A percentile compares a stretch with the other conserved stretches of the same genome.
These are phyloP conservation scores for Oryzias celebensis DNA, from an alignment of 2,113 vertebrate species.

Conservation along the genomic window DNA sequence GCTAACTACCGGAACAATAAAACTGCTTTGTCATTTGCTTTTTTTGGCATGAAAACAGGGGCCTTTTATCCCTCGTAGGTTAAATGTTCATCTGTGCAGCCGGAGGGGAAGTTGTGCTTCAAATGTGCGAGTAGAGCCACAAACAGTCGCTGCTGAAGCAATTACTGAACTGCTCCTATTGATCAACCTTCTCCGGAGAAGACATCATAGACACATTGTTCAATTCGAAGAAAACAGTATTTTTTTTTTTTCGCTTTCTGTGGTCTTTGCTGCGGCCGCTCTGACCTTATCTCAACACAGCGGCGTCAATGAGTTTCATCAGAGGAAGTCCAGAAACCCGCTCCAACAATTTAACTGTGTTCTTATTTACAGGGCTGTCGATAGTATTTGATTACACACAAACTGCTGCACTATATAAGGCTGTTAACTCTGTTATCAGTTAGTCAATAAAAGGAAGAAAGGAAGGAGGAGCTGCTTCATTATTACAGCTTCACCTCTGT, in stretches of 20 bases:
- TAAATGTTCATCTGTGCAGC: constrained; percentile 44
- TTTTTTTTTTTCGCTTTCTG: constrained; percentile 1
- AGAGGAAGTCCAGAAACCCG: not conserved
- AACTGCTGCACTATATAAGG: constrained; percentile 41
- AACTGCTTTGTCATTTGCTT: constrained; percentile 62
- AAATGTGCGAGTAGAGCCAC: constrained; percentile 22
- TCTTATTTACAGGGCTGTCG: constrained; percentile 27
- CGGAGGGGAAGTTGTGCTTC: constrained; percentile 10
- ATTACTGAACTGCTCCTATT: constrained; percentile 30
- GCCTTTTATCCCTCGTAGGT: constrained; percentile 30
- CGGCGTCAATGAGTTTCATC: constrained; percentile 4
- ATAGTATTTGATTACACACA: constrained; percentile 34
- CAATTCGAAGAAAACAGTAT: not conserved
- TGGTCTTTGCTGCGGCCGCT: not conserved
- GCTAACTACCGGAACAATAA: constrained; percentile 54
- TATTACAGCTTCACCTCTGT: constrained; percentile 13
- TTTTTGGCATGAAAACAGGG: constrained; percentile 44
- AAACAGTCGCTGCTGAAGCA: constrained; percentile 32
- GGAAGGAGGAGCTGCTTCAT: not conserved
- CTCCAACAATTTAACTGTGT: constrained; percentile 17
- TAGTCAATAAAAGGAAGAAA: constrained; percentile 19
- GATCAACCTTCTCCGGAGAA: constrained; percentile 18
- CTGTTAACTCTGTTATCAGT: constrained; percentile 49
- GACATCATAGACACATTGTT: not conserved
- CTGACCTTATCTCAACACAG: not conserved